phyloP scores from a whole-genome alignment of 2,113 vertebrate species.

The Panurus biarmicus region DNA sequence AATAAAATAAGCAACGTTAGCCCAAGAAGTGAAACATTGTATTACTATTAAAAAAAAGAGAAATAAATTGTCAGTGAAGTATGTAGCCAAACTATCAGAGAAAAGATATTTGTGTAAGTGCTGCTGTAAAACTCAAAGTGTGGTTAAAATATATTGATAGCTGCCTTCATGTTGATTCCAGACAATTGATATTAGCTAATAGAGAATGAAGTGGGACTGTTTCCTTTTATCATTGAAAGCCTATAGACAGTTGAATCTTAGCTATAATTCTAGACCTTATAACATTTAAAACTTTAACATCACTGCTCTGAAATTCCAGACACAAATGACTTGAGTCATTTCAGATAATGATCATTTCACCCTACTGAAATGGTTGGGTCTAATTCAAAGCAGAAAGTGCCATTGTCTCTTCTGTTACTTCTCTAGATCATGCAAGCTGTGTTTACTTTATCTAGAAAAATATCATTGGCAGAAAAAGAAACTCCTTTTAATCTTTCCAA shows the following conservation, averaged over 20 bases:
- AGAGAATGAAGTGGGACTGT: not conserved
- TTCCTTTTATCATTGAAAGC: not conserved
- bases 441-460: not conserved
- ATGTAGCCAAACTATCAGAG: not conserved
- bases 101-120: not conserved
- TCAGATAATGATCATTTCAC: not conserved
- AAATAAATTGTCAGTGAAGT: not conserved
- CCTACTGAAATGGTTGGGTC: not conserved
- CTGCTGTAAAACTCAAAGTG: not conserved
- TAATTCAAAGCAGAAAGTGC: not conserved
- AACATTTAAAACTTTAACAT: not conserved
- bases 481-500: not conserved
- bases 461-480: not conserved
- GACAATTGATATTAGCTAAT: not conserved
- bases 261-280: not conserved
- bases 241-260: not conserved
- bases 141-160: not conserved
- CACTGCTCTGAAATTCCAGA: not conserved
- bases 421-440: not conserved
- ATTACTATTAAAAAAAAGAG: not conserved
- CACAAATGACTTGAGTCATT: not conserved
- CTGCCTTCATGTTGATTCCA: not conserved
- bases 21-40: not conserved
- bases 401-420: not conserved
- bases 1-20: not conserved